These are phyloP conservation scores for Automeris io DNA, from an alignment of 2,888 invertebrate species.

Conservation along the genomic window DNA sequence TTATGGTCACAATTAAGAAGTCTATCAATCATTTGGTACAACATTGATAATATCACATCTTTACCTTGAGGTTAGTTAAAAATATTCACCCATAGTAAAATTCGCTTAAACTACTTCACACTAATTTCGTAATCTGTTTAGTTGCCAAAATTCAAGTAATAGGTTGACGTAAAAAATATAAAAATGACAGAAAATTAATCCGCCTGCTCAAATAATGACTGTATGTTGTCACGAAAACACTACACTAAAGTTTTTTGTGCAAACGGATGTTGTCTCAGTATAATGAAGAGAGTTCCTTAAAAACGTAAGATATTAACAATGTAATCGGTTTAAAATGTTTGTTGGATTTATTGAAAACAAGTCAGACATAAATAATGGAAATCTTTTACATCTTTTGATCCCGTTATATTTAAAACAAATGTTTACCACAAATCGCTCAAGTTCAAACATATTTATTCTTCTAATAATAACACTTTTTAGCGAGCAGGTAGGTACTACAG, in stretches of 20 bases:
- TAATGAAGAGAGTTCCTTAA: neutral
- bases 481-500: slow-evolving; percentile 7
- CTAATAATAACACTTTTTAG: slow-evolving; percentile 7
- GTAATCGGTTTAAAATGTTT: neutral
- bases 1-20: too few relatives aligned
- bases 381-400: slow-evolving; percentile 3
- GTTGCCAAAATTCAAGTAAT: slow-evolving; percentile 6
- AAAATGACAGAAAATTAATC: slow-evolving; percentile 9
- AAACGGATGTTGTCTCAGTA: neutral
- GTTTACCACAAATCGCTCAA: slow-evolving; percentile 7
- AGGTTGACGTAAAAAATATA: slow-evolving; percentile 5
- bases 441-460: slow-evolving; percentile 6
- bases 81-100: neutral
- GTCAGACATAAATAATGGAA: slow-evolving; percentile 1
- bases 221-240: slow-evolving; percentile 3
- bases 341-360: neutral
- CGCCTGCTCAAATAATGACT: slow-evolving; percentile 5
- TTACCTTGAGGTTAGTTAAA: neutral
- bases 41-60: too few relatives aligned
- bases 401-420: slow-evolving; percentile 2
- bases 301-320: neutral
- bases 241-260: neutral
- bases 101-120: slow-evolving; percentile 1
- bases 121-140: slow-evolving; percentile 6
- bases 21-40: too few relatives aligned